These are phyloP conservation scores for Condylura cristata DNA, from an alignment of 2,113 vertebrate species.

Conservation along the genomic window DNA sequence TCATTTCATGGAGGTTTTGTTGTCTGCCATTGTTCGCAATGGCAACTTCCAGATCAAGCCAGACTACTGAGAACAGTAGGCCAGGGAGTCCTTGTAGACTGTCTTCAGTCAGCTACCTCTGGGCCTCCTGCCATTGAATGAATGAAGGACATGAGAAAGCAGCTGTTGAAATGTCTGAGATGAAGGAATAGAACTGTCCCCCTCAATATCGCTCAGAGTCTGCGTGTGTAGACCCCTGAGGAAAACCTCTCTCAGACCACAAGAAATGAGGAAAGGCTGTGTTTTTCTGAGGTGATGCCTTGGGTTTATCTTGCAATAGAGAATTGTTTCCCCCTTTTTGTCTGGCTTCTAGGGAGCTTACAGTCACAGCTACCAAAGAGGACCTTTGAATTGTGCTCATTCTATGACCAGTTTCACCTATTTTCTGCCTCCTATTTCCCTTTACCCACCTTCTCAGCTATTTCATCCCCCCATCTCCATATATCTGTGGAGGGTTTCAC, in stretches of 20 bases:
- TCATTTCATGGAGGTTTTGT: too few relatives aligned
- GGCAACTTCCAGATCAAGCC: too few relatives aligned
- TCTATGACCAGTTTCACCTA: background rate
- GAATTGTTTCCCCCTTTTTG: too few relatives aligned
- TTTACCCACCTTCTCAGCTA: background rate
- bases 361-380: background rate
- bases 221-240: fast-evolving
- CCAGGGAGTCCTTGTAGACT: too few relatives aligned
- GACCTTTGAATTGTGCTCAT: background rate
- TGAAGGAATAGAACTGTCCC: too few relatives aligned
- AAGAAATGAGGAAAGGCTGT: background rate
- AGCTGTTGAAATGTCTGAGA: background rate
- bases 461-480: background rate
- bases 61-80: too few relatives aligned
- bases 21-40: too few relatives aligned
- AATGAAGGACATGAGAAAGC: background rate
- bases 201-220: background rate
- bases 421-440: background rate
- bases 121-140: background rate
- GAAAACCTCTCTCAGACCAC: background rate
- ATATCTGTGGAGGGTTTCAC: background rate
- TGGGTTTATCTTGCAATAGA: background rate
- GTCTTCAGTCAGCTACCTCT: too few relatives aligned
- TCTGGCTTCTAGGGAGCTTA: background rate
- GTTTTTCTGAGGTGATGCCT: background rate